Evolutionary conservation across 2,797 vertebrate genomes (phyloP).

Genomic region (Acomys russatus): DNA sequence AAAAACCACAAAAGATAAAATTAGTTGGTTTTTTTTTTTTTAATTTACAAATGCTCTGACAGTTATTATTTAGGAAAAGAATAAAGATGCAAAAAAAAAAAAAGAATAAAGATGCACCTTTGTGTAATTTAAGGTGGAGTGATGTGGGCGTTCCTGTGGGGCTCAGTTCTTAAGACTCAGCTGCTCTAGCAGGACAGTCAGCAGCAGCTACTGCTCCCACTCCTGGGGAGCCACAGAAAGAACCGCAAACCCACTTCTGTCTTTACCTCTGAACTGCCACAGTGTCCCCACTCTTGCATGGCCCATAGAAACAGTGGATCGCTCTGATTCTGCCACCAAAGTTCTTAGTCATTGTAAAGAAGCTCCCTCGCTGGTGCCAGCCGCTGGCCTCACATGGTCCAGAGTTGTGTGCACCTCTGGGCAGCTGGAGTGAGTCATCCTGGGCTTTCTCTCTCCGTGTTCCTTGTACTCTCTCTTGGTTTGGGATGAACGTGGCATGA

Average conservation of each 20-base stretch:
- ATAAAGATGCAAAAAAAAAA: background rate
- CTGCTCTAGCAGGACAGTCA: background rate
- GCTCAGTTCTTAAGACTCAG: background rate
- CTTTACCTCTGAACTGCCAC: background rate
- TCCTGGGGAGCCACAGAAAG: background rate
- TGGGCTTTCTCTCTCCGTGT: background rate
- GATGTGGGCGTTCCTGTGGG: background rate
- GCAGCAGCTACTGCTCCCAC: background rate
- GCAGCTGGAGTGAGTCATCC: background rate
- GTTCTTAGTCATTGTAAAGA: background rate
- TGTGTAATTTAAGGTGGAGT: background rate
- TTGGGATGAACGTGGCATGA: background rate
- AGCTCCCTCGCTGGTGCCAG: too few species aligned
- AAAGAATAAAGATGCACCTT: slow-evolving; percentile 16
- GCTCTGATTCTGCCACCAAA: background rate
- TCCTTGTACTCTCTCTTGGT: background rate
- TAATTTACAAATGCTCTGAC: background rate
- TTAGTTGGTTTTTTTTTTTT: background rate
- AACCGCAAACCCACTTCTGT: background rate
- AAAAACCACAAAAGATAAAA: background rate
- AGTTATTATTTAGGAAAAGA: slow-evolving; percentile 13
- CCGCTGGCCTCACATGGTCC: background rate
- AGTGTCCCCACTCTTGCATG: background rate
- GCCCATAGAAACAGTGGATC: background rate
- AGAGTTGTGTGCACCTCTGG: background rate